Percentiles rank a stretch among this genome's conserved stretches.
Evolutionary conservation across 2,888 invertebrate genomes (phyloP).

Genomic region (Labia minor): DNA sequence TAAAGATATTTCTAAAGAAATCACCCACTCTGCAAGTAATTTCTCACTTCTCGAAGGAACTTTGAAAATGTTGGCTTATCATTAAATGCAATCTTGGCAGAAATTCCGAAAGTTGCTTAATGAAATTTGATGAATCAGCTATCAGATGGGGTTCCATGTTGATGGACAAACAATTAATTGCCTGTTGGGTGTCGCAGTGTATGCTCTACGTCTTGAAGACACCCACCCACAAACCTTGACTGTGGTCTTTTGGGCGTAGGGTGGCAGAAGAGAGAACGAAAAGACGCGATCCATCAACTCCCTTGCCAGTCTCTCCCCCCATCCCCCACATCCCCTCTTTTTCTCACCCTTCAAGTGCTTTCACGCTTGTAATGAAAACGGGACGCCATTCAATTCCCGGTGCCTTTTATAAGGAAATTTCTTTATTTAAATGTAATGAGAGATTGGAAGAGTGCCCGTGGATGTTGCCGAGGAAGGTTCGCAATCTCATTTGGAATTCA

Average conservation of each 20-base stretch:
- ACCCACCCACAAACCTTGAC: too few species aligned
- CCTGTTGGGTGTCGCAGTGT: background rate
- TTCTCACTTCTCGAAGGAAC: too few species aligned
- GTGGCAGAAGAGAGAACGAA: background rate
- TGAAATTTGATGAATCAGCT: background rate
- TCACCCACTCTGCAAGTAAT: too few species aligned
- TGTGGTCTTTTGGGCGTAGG: background rate
- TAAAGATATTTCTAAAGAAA: too few species aligned
- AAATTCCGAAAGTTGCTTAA: background rate
- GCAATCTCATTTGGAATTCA: constrained; percentile 8
- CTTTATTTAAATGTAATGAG: constrained; percentile 13
- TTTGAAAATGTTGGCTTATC: too few species aligned
- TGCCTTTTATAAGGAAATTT: constrained; percentile 8
- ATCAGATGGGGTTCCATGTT: background rate
- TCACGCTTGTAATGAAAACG: constrained; percentile 13
- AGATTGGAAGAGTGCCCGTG: background rate
- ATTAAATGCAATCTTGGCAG: too few species aligned
- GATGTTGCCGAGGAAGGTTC: background rate
- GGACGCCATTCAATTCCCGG: constrained; percentile 13
- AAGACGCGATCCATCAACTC: background rate
- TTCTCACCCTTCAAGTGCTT: background rate
- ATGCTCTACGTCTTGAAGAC: too few species aligned
- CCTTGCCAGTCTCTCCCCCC: too few species aligned
- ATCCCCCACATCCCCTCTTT: too few species aligned
- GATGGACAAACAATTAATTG: constrained; percentile 8